phyloP scores from a whole-genome alignment of 2,888 invertebrate genomes.

The Ashinkailepas kermadecensis region DNA sequence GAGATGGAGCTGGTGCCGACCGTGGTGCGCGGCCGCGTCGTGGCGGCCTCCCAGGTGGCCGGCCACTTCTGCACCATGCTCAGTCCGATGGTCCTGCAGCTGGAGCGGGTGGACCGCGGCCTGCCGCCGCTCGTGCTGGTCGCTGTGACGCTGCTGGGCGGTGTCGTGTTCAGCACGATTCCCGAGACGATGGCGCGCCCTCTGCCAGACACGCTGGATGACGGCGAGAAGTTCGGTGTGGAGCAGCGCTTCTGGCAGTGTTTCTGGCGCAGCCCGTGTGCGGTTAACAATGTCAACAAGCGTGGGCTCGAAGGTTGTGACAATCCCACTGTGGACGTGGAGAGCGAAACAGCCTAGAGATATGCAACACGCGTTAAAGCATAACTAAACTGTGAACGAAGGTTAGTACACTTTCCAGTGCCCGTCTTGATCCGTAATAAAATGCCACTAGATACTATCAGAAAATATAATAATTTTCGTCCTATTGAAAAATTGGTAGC shows the following conservation, averaged over 20 bases:
- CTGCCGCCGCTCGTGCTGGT: slow-evolving; percentile 29
- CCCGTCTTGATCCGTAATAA: too few species aligned
- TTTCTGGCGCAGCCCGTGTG: background rate
- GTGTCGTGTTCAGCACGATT: slow-evolving; percentile 24
- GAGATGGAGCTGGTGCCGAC: slow-evolving; percentile 31
- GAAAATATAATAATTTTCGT: too few species aligned
- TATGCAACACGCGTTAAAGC: too few species aligned
- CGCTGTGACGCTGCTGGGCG: slow-evolving; percentile 27
- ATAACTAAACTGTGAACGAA: too few species aligned
- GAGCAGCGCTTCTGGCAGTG: slow-evolving; percentile 28
- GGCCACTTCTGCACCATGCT: slow-evolving; percentile 20
- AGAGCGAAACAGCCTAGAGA: too few species aligned
- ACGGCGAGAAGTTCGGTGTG: slow-evolving; percentile 30
- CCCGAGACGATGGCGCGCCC: slow-evolving; percentile 31
- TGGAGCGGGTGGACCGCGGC: slow-evolving; percentile 25
- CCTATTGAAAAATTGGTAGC: too few species aligned
- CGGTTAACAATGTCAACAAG: too few species aligned
- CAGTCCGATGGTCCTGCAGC: slow-evolving; percentile 18
- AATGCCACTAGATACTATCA: too few species aligned
- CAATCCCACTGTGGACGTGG: background rate
- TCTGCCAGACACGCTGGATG: slow-evolving; percentile 30
- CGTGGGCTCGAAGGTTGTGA: background rate
- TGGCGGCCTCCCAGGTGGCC: slow-evolving; percentile 19
- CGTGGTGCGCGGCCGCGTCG: background rate
- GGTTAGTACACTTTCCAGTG: too few species aligned